A percentile compares a stretch with the other conserved stretches of the same genome.
These are phyloP conservation scores for Zelleria hepariella DNA, from an alignment of 2,888 invertebrate genomes.

Conservation along the genomic window DNA sequence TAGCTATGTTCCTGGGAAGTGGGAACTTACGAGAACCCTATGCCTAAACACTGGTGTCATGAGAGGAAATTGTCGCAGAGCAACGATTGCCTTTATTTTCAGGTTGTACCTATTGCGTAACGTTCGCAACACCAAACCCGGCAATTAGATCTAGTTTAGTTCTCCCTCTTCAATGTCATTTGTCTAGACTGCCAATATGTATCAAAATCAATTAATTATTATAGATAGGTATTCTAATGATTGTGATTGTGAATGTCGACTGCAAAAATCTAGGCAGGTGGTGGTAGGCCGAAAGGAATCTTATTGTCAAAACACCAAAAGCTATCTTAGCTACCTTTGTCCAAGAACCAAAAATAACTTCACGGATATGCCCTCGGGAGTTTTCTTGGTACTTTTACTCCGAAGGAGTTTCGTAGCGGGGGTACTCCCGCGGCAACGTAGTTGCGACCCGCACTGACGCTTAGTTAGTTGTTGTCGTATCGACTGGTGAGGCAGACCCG, in stretches of 20 bases:
- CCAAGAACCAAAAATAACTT: neutral
- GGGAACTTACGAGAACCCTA: neutral
- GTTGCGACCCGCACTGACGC: conserved; percentile 37
- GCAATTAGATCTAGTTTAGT: no score
- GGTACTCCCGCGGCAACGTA: conserved; percentile 18
- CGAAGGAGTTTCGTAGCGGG: conserved; percentile 29
- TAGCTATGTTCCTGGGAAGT: neutral
- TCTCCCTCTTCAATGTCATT: no score
- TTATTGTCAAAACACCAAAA: no score
- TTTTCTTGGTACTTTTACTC: conserved; percentile 56
- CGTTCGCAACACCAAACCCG: no score
- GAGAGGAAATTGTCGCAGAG: neutral
- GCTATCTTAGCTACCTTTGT: neutral
- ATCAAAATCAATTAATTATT: no score
- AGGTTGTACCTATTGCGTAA: no score
- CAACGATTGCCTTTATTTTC: neutral
- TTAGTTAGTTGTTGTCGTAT: conserved; percentile 24
- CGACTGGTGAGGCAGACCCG: conserved; percentile 33
- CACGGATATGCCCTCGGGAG: conserved; percentile 49
- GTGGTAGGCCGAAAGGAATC: neutral
- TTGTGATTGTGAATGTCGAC: no score
- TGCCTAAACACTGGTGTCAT: neutral
- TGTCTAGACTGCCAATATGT: no score
- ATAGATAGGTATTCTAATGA: no score
- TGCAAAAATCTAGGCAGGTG: no score